Conservation (phyloP, 2,113 vertebrate species). For the Progne subis region DNA sequence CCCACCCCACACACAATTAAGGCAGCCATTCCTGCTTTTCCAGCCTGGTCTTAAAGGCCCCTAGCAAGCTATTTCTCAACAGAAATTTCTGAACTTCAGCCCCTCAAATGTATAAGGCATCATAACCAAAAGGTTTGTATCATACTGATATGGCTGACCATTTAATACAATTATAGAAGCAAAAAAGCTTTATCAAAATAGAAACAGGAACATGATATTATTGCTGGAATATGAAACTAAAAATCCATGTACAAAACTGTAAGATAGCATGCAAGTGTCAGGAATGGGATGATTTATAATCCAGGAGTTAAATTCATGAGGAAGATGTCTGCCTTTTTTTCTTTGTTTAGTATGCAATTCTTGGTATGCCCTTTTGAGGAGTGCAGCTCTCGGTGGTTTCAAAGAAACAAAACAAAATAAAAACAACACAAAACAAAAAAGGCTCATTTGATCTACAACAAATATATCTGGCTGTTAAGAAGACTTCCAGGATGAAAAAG, state of each 20-base stretch:
- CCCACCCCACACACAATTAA: background rate
- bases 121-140: background rate
- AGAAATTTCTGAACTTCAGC: background rate
- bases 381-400: background rate
- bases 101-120: background rate
- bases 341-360: background rate
- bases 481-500: background rate
- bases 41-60: background rate
- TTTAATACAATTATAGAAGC: background rate
- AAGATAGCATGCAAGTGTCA: background rate
- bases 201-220: background rate
- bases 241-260: background rate
- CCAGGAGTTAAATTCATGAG: background rate
- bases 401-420: background rate
- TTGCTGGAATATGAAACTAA: background rate
- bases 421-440: background rate
- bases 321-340: background rate
- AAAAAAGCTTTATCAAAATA: background rate
- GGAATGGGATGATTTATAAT: background rate
- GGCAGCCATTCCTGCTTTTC: background rate
- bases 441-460: background rate
- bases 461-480: background rate
- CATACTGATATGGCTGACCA: background rate
- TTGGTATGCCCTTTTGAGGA: slow-evolving; percentile 5
- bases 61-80: background rate